A percentile compares a stretch with the other conserved stretches of the same genome.
These are phyloP conservation scores for Hylyphantes graminicola DNA, from an alignment of 1,140 invertebrate genomes.

Conservation along the genomic window DNA sequence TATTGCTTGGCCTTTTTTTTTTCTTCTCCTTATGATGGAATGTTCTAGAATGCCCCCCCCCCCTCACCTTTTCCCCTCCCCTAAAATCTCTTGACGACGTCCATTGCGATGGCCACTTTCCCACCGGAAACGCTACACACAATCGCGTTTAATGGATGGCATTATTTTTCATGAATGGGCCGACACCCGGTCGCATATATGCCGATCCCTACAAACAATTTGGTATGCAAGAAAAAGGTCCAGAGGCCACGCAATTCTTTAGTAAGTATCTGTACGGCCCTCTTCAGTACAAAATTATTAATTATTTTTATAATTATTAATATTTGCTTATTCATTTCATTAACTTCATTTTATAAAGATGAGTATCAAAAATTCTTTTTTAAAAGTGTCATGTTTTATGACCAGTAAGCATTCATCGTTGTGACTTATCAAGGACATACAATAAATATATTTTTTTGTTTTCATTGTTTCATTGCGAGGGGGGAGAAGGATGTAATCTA, in stretches of 20 bases:
- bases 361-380: too few species aligned
- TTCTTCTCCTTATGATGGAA: background rate
- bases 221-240: too few species aligned
- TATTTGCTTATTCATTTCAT: too few species aligned
- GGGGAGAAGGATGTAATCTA: background rate
- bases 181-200: background rate
- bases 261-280: too few species aligned
- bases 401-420: background rate
- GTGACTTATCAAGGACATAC: background rate
- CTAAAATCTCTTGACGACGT: slow-evolving; percentile 31
- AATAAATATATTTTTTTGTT: background rate
- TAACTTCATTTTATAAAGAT: too few species aligned
- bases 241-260: too few species aligned
- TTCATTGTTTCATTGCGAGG: slow-evolving; percentile 5
- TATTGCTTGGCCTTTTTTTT: background rate
- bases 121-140: slow-evolving; percentile 38
- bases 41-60: slow-evolving; percentile 5
- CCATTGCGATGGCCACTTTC: slow-evolving; percentile 50
- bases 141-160: slow-evolving; percentile 54
- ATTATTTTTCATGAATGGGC: slow-evolving; percentile 56
- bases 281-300: too few species aligned
- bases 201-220: too few species aligned
- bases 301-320: too few species aligned
- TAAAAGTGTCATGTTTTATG: too few species aligned
- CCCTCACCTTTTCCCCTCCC: background rate